Base-by-base conservation (phyloP, 2,797 vertebrate species). In the Octomys mimax region DNA sequence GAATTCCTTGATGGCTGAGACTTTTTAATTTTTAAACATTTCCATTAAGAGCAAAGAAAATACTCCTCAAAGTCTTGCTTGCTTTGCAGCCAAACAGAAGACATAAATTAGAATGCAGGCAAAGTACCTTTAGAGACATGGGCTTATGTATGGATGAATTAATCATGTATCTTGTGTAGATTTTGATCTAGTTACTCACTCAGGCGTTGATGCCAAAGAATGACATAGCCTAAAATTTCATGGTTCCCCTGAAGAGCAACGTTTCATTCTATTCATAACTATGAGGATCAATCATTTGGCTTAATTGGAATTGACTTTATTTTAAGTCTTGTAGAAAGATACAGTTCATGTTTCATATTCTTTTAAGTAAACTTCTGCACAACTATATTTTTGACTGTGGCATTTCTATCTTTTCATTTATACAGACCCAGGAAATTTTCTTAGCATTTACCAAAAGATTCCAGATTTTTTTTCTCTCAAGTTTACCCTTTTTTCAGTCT, bases 391-490 rank as follows among this genome's bases (percentile, higher is more conserved):
- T 87, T 79, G 54, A 84, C 46, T 62, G 7, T 85, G 54, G 11
- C 9, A 57, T 89, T 73, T 94, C 62, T 79, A 31, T 64, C 46
- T 81, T 91, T 92, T 68, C 62, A 92, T 75, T 92, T 84, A 64
- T 5, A 71, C 5, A 80, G 33, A 66, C 26, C 71, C 33, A 42
- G 22, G 80, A 73, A 22, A 64, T 92, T 92, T 89, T 39, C 46
- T 92, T 68, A 21, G 24, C 61, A 80, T 88, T 92, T 39, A 66
- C 46, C 4, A 33, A 42, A 59, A 62, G 89, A 75, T 11, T 84
- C 18, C 24, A 36, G 82, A 54, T 52, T 31, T 49, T 73, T 33
- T 52, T 49, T 10, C 9, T 10, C 9, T 49, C n/a, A 61, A 64
- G 71, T 19, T 39, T 79, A 21, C n/a, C 78, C 33, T 92, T 97